Evolutionary conservation across 2,888 invertebrate species (phyloP).

Genomic region (Zelleria hepariella): DNA sequence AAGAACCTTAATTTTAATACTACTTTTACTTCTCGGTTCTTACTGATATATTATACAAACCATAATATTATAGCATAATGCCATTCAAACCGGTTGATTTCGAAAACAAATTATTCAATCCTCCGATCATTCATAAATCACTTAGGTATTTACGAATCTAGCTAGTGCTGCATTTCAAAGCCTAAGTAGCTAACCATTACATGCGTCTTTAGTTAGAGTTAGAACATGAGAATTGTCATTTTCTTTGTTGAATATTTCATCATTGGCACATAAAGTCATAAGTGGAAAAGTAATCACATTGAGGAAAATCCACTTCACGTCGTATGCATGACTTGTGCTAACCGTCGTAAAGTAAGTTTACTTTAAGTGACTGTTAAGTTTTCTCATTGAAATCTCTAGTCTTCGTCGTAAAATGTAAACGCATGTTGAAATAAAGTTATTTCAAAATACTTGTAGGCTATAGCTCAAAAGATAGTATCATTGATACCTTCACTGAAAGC

Average conservation of each 20-base stretch:
- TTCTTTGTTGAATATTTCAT: neutral
- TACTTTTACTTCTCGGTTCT: neutral
- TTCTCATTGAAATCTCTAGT: neutral
- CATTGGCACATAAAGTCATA: neutral
- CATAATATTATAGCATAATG: neutral
- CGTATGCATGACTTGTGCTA: neutral
- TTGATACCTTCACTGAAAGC: too few relatives aligned
- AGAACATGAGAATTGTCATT: neutral
- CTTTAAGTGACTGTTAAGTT: neutral
- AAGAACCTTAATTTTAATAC: neutral
- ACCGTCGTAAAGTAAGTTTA: neutral
- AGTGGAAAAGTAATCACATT: neutral
- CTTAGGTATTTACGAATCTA: neutral
- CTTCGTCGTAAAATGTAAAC: neutral
- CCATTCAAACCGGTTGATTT: neutral
- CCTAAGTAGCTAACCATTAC: neutral
- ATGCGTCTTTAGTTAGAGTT: neutral
- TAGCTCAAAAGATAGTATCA: too few relatives aligned
- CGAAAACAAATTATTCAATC: neutral
- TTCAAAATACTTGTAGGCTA: too few relatives aligned
- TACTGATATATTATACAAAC: too few relatives aligned
- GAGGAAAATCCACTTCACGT: slow-evolving; percentile 1
- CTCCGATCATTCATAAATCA: neutral
- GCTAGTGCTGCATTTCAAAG: neutral
- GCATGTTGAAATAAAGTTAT: too few relatives aligned